Evolutionary conservation across 1,140 invertebrate genomes (phyloP), one percentile per base, ranked within the genome.

Genomic region (Calosoma granatense): DNA sequence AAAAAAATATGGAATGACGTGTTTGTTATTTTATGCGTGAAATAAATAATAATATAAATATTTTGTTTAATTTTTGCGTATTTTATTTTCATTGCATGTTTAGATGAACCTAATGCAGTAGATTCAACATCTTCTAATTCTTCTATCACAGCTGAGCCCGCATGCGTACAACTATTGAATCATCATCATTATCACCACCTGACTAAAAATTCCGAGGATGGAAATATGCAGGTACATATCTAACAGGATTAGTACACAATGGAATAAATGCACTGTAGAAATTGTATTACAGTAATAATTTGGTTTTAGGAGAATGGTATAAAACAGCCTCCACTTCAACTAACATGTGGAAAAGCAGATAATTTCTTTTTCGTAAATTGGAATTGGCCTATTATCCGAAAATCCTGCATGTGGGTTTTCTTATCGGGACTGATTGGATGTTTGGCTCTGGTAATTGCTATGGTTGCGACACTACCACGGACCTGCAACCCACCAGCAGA

Each of bases 301-400:
- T 36, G 9, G 36, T 61, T 66, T 60, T 70, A 81, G 74, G 79
- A 80, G 65, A 79, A 76, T 63, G 75, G 74, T 39, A 74, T 73
- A 2, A 78, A 76, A 56, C 70, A 74, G 39, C 67, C 74, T 36
- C 68, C 78, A 6, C 70, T 80, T 36, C 77, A 79, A 56, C 56
- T 81, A 53, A 73, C 78, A n/a, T 78, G 81, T 30, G 77, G 75
- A 14, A 80, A 81, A 53, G 72, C 77, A 2, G 74, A 77, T 0
- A 76, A 82, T 64, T 81, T 80, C 60, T 75, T 70, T 58, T 90
- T 90, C 66, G 82, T 87, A 59, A 82, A 81, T 53, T 90, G 87
- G 87, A 89, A 90, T 67, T 90, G 87, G 87, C 77, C 78, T 1
- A 59, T 88, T 0, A 88, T 90, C 58, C 73, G 87, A 54, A 85